Conservation (phyloP, 2,113 vertebrate species). For the Oryctolagus cuniculus region DNA sequence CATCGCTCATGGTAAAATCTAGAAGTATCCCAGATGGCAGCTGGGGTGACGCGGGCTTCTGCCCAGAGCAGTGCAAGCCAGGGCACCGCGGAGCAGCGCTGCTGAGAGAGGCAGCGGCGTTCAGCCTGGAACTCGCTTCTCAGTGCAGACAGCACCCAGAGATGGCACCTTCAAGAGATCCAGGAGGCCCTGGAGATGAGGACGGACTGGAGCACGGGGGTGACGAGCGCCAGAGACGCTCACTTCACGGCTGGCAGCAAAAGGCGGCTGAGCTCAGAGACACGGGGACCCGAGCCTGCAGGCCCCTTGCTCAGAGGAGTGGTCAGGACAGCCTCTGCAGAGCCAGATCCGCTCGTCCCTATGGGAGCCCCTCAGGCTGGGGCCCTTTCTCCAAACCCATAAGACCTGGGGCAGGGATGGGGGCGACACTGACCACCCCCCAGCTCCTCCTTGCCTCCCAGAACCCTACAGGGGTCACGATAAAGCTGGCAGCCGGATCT, state of each 20-base stretch:
- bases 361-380: not conserved
- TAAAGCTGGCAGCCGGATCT: constrained; percentile 9
- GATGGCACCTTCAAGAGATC: too few relatives aligned
- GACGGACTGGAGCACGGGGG: not conserved
- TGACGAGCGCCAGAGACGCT: not conserved
- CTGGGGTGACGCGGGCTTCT: not conserved
- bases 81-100: not conserved
- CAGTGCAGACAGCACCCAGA: not conserved
- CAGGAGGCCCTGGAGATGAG: not conserved
- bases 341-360: not conserved
- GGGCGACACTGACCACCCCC: rapidly evolving
- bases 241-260: not conserved
- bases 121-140: not conserved
- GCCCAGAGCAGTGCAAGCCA: not conserved
- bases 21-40: not conserved
- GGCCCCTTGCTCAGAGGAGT: not conserved
- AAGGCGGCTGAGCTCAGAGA: not conserved
- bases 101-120: not conserved
- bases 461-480: not conserved
- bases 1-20: not conserved
- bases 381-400: not conserved
- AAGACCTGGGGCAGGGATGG: not conserved
- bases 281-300: rapidly evolving
- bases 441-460: not conserved
- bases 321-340: not conserved